phyloP scores from a whole-genome alignment of 2,797 vertebrate species.

The Bryconaethiops microstoma region DNA sequence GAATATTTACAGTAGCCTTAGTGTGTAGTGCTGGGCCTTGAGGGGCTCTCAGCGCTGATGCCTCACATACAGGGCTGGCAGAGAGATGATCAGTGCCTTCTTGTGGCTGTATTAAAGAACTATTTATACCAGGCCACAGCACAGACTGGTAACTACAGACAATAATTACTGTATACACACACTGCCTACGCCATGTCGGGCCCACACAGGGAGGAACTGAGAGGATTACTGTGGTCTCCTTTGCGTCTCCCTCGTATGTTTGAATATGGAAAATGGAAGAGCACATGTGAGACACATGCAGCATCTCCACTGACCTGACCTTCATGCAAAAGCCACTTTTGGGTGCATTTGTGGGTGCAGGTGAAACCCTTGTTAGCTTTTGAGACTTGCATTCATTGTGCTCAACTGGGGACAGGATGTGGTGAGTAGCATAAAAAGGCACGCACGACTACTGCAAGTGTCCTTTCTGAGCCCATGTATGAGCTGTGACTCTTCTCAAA shows the following conservation, averaged over 20 bases:
- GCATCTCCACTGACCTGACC: neutral
- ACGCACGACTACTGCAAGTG: neutral
- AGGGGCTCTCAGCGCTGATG: neutral
- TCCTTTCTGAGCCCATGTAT: neutral
- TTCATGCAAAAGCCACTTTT: neutral
- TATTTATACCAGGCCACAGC: constrained; percentile 52
- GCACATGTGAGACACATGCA: neutral
- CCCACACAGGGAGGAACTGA: neutral
- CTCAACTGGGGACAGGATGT: constrained; percentile 50
- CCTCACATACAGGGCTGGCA: neutral
- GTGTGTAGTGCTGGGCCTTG: neutral
- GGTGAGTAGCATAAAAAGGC: constrained; percentile 12
- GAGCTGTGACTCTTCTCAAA: neutral
- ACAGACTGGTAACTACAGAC: constrained; percentile 10
- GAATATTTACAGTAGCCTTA: neutral
- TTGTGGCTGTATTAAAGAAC: constrained; percentile 25
- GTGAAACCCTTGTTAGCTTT: constrained; percentile 8
- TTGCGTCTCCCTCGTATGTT: neutral
- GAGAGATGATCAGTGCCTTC: neutral
- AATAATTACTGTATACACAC: constrained; percentile 43
- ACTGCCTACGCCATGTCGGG: constrained; percentile 10
- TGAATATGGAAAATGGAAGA: neutral
- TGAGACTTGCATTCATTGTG: neutral
- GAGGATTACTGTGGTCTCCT: neutral
- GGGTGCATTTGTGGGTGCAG: neutral